Evolutionary conservation across 2,888 invertebrate genomes (phyloP), one percentile per base, ranked within the genome.

Genomic region (Catonia carolina): DNA sequence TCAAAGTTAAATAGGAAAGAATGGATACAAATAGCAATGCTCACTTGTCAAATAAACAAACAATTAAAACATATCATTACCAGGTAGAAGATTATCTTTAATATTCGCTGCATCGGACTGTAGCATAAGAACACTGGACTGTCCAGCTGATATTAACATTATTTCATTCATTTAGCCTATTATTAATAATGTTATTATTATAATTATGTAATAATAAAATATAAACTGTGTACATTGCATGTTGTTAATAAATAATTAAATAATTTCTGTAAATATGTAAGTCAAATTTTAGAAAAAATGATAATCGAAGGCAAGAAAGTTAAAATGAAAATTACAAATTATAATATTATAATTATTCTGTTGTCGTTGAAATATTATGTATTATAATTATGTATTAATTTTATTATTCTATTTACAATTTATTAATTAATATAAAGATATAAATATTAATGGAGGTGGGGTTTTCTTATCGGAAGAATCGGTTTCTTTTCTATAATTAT

Each of bases 101-200:
- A 27, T 27, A 8, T 27, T 27, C 5, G 18, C 2, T 27, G 23
- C 14, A 56, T 52, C 47, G 23, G 51, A 52, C 41, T 45, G 56
- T 56, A 54, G 47, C 53, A 58, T 51, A 45, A 53, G 17, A 53
- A 58, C 58, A 60, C 58, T 57, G 58, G 58, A 60, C 58, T 60
- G 58, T 60, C 57, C 55, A 58, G 57, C 58, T 60, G 60, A 57
- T 58, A 58, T 60, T 60, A 59, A 57, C 58, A 58, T 55, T 60
- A 55, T n/a, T 8, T 27, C 27, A 6, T 27, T 27, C 5, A 27
- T 27, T 8, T 27, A 27, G 27, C 27, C 27, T 27, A 27, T 27
- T 27, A 27, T 27, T 27, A n/a, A n/a, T n/a, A n/a, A n/a, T n/a
- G n/a, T n/a, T n/a, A n/a, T n/a, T n/a, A n/a, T n/a, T n/a, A n/a